Conservation (phyloP, 2,797 vertebrate species). For the Heterohyrax brucei region DNA sequence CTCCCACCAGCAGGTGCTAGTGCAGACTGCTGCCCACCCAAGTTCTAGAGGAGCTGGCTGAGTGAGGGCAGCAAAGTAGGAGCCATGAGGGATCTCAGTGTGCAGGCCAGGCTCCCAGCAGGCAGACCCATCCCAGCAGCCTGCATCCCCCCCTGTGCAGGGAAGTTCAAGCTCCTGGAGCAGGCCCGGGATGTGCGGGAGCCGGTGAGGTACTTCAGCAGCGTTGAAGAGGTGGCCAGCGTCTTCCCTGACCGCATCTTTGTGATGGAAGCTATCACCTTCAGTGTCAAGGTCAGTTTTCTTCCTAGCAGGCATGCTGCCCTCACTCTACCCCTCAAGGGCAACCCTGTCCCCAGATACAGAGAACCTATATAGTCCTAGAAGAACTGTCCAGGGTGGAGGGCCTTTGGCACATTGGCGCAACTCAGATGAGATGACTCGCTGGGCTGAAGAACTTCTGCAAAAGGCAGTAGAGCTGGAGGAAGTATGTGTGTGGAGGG, state of each 20-base stretch:
- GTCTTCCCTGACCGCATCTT: constrained; percentile 98
- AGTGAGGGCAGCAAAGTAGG: neutral
- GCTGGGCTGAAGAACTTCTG: neutral
- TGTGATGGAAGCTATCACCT: constrained; percentile 98
- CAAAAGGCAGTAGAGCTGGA: neutral
- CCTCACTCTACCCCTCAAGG: neutral
- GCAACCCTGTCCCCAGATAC: neutral
- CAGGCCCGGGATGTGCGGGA: constrained; percentile 97
- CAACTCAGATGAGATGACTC: neutral
- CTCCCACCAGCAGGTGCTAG: neutral
- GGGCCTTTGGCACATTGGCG: neutral
- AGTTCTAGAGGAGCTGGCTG: neutral
- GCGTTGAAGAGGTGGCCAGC: constrained; percentile 98
- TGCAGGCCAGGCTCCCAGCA: neutral
- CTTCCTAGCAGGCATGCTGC: neutral
- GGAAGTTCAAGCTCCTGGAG: constrained; percentile 98
- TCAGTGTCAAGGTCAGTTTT: constrained; percentile 96
- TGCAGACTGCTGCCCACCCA: neutral
- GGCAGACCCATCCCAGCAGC: neutral
- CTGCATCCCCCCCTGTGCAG: constrained; percentile 85
- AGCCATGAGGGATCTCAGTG: neutral
- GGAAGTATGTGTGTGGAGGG: neutral
- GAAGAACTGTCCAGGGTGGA: neutral
- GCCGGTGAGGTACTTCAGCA: constrained; percentile 98
- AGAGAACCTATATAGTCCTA: neutral